phyloP scores from a whole-genome alignment of 2,888 invertebrate genomes.

The Cistogaster globosa region DNA sequence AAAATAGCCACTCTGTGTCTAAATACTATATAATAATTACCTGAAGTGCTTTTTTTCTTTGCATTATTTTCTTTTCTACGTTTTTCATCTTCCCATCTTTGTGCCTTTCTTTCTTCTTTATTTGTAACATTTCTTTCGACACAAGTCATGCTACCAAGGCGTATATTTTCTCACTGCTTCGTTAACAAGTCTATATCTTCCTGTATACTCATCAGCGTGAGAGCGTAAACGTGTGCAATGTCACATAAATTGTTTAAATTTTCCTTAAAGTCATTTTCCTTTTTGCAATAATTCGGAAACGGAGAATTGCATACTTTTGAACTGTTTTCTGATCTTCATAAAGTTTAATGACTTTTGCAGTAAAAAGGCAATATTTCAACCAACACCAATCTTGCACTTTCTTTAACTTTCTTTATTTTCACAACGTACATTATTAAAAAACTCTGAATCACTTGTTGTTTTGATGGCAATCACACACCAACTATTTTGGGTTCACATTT shows the following conservation, averaged over 20 bases:
- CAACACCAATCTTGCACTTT: not conserved
- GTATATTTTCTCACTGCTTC: not conserved
- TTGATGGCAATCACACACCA: too few relatives aligned
- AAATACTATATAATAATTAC: too few relatives aligned
- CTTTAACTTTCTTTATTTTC: slow-evolving; percentile 3
- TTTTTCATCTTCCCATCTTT: too few relatives aligned
- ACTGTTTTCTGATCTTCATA: slow-evolving; percentile 30
- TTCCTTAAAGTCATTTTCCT: slow-evolving; percentile 25
- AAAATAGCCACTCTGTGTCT: too few relatives aligned
- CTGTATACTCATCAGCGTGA: slow-evolving; percentile 24
- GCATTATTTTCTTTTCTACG: too few relatives aligned
- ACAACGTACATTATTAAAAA: slow-evolving; percentile 19
- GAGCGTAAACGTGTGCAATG: slow-evolving; percentile 21
- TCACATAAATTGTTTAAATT: slow-evolving; percentile 8
- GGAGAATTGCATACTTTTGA: not conserved
- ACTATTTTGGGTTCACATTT: too few relatives aligned
- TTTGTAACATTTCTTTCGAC: too few relatives aligned
- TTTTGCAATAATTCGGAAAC: not conserved
- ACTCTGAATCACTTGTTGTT: slow-evolving; percentile 30
- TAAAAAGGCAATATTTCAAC: slow-evolving; percentile 22
- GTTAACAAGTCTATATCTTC: slow-evolving; percentile 27
- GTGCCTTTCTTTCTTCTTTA: too few relatives aligned
- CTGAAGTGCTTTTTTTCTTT: too few relatives aligned
- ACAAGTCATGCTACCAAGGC: too few relatives aligned
- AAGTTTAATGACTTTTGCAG: slow-evolving; percentile 20